Conservation (phyloP, 37 sponge, comb jelly and placozoan genomes). For the Beroe forskalii region DNA sequence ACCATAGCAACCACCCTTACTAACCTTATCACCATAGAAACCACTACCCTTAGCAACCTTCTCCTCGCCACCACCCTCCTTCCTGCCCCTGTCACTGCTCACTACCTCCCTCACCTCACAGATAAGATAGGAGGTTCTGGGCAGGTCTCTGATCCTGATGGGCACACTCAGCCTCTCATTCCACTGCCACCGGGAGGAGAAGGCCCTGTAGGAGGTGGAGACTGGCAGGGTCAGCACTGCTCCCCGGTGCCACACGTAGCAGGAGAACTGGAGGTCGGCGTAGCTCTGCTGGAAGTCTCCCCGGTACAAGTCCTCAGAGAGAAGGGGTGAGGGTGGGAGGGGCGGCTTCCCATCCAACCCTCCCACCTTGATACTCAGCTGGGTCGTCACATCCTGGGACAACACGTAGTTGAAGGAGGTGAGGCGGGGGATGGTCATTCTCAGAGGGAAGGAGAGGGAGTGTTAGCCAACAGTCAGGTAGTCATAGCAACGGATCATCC, state of each 20-base stretch:
- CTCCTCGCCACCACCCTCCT: neutral
- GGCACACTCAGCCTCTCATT: conserved; percentile 55
- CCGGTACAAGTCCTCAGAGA: conserved; percentile 32
- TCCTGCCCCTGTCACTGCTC: neutral
- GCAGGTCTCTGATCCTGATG: conserved; percentile 1
- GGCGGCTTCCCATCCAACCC: conserved; percentile 61
- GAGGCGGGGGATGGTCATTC: conserved; percentile 9
- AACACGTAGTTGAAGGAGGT: conserved; percentile 53
- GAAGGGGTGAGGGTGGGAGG: conserved; percentile 16
- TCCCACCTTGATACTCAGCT: conserved; percentile 42
- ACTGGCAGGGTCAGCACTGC: conserved; percentile 78
- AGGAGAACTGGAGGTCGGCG: conserved; percentile 86
- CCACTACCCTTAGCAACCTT: neutral
- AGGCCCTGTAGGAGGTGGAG: conserved; percentile 90
- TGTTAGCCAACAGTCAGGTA: too few relatives aligned
- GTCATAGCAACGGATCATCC: too few relatives aligned
- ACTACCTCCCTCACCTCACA: conserved; percentile 55
- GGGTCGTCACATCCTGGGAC: neutral
- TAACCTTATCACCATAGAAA: neutral
- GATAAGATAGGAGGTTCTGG: neutral
- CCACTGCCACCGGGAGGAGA: conserved; percentile 85
- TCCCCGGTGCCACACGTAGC: conserved; percentile 82
- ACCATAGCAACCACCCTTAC: neutral
- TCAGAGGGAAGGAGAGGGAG: too few relatives aligned
- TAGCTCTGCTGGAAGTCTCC: conserved; percentile 66